Evolutionary conservation across 2,797 vertebrate genomes (phyloP), one percentile per base, ranked within the genome.

Genomic region (Monodelphis domestica): DNA sequence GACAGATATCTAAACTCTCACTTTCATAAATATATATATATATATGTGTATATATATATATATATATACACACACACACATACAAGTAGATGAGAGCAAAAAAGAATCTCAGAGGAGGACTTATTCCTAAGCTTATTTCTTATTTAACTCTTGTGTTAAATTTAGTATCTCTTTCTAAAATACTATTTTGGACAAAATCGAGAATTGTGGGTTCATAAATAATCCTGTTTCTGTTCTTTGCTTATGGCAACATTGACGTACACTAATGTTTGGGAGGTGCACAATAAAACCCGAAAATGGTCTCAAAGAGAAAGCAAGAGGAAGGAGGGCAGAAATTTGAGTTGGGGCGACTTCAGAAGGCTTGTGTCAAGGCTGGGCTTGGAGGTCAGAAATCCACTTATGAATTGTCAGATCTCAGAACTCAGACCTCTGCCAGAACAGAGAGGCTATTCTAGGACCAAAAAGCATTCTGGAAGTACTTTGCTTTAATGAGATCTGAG

Each of bases 401-500:
- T 30, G 33, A 89, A 92, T 56, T 94, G 87, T 52, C 90, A 52
- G 10, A 90, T 28, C 2, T 0, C 63, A 55, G 50, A 78, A 78
- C 38, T 70, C 26, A n/a, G 50, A 29, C 84, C 87, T 95, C 24
- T 45, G 38, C 89, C 59, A 89, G 92, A 94, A 51, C 30, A 54
- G 33, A 89, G 38, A 56, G 91, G 51, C 59, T 93, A 87, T 78
- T 78, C 51, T 63, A 91, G 91, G 84, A 52, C 57, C 59, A 94
- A 54, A 88, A 53, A 54, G 30, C 78, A 59, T 91, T 38, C 53
- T 12, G 52, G 51, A 89, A 90, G 89, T 63, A 59, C 56, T 91
- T 95, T 92, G 93, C 63, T 92, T 96, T 90, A 92, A 92, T 63
- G 93, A 88, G 92, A 63, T 91, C 38, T 94, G 63, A 91, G 84